Evolutionary conservation across 1,140 invertebrate species (phyloP), one percentile per base, ranked within the genome.

Genomic region (Aethina tumida): DNA sequence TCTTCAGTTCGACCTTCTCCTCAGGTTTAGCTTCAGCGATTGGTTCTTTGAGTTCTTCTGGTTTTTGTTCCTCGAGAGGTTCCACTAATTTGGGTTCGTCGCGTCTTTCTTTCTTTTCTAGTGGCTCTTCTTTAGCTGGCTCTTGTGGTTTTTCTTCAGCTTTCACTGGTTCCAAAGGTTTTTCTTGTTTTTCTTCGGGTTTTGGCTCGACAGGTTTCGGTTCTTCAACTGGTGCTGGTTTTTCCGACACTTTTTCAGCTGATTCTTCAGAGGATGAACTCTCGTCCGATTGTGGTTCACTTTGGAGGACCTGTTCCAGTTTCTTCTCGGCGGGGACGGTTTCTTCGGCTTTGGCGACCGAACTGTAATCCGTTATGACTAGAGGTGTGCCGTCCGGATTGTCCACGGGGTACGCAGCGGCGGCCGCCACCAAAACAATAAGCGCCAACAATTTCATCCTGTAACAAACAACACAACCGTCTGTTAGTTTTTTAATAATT

Each of bases 381-480:
- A 61, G 43, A 4, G 53, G 42, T 29, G 56, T 55, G 5, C 55
- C 55, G 29, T 59, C 55, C 18, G 33, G 39, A 32, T 59, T 54
- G 12, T 47, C 53, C 24, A 62, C 22, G 21, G 59, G 62, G 33
- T 59, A 60, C 1, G 62, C 51, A 29, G 60, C 47, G 6, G 49
- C 52, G 8, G 53, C 47, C 15, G 48, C 61, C 17, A 57, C 41
- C 22, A 66, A 27, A 16, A 60, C 39, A 13, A 58, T 30, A 29
- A 57, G 42, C 20, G 61, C 24, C 22, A 63, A 31, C 9, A 59
- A 37, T 50, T 65, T 66, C 64, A 66, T 66, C 53, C 60, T 62
- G 52, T 25, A 59, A 60, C 7, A 50, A 52, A 48, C n/a, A n/a
- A n/a, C n/a, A n/a, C n/a, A n/a, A n/a, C n/a, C n/a, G n/a, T n/a